Evolutionary conservation across 2,888 invertebrate species (phyloP).

Genomic region (Cylloceria caligata): DNA sequence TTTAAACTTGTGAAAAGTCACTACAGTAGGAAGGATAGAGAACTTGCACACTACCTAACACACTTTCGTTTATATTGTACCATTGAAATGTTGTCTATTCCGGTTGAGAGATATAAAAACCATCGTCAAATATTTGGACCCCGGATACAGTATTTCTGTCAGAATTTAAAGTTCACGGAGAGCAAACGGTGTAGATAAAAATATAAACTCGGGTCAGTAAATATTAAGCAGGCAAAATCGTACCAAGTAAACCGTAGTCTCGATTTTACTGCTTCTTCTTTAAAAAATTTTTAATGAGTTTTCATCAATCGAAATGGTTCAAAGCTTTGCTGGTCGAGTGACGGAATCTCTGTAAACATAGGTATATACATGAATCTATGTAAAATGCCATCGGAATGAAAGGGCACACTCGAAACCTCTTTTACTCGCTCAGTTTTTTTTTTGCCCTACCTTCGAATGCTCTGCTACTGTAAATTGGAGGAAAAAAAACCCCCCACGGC

Average conservation of each 20-base stretch:
- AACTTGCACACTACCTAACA: no score
- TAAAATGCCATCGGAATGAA: not conserved
- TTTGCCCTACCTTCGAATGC: slow-evolving; percentile 22
- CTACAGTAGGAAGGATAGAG: no score
- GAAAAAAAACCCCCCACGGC: slow-evolving; percentile 49
- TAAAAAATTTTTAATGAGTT: slow-evolving; percentile 20
- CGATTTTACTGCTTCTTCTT: not conserved
- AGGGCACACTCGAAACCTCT: slow-evolving; percentile 16
- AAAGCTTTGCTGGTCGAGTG: not conserved
- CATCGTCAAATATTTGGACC: no score
- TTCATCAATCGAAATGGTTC: slow-evolving; percentile 21
- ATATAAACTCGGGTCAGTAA: not conserved
- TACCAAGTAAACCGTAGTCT: not conserved
- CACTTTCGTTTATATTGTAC: no score
- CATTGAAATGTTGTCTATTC: no score
- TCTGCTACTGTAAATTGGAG: slow-evolving; percentile 34
- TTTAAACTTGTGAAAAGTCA: no score
- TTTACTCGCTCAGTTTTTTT: slow-evolving; percentile 6
- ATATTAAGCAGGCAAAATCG: not conserved
- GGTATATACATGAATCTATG: not conserved
- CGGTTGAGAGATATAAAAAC: no score
- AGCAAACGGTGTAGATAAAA: no score
- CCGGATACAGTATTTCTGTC: no score
- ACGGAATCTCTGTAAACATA: slow-evolving; percentile 10
- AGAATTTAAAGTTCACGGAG: no score